These are phyloP conservation scores for Folsomia manolachei DNA, from an alignment of 2,888 invertebrate species.

Conservation along the genomic window DNA sequence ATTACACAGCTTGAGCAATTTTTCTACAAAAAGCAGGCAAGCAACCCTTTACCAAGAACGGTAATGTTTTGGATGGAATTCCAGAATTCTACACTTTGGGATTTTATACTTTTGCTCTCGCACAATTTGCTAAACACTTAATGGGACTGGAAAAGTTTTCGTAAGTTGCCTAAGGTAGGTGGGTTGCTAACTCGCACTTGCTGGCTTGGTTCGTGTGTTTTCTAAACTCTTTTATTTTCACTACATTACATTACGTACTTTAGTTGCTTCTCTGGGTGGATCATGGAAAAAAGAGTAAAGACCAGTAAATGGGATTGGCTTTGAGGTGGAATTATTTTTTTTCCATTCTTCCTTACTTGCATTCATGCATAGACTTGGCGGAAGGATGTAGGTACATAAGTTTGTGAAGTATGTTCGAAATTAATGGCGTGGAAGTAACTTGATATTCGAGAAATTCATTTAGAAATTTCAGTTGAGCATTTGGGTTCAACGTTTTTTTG, in stretches of 20 bases:
- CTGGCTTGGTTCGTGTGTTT: not conserved
- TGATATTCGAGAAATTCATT: not conserved
- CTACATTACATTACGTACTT: not conserved
- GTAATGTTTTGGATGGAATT: not conserved
- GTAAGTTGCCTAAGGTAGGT: conserved; percentile 6
- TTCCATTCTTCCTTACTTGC: no score
- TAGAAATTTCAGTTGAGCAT: not conserved
- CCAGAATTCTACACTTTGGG: not conserved
- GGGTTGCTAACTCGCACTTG: no score
- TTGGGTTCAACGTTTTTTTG: no score
- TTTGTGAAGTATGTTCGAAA: not conserved
- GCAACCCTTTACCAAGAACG: no score
- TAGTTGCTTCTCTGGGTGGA: not conserved
- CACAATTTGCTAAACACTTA: conserved; percentile 13
- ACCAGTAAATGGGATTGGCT: conserved; percentile 2
- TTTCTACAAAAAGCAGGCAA: no score
- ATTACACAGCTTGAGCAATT: conserved; percentile 18
- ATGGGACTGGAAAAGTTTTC: conserved; percentile 15
- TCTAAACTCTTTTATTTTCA: conserved; percentile 8
- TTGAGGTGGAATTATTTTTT: not conserved
- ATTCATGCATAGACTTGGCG: no score
- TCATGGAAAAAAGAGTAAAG: no score
- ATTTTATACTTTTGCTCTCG: conserved; percentile 3
- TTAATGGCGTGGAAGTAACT: conserved; percentile 7
- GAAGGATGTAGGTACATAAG: no score